Evolutionary conservation across 1,140 invertebrate species (phyloP).

Genomic region (Zaprionus nigranus): DNA sequence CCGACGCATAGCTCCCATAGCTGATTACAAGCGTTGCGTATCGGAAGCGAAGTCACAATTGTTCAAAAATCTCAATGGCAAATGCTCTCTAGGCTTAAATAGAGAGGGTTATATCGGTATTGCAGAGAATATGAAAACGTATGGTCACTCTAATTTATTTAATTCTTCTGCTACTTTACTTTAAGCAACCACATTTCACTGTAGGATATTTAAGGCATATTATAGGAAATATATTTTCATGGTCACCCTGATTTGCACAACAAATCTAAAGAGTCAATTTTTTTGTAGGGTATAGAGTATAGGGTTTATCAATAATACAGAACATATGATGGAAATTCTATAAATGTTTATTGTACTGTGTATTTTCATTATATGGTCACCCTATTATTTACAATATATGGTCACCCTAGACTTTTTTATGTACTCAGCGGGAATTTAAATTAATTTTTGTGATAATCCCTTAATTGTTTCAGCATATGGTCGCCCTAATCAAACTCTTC

Average conservation of each 20-base stretch:
- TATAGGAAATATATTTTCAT: no score
- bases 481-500: neutral
- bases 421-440: no score
- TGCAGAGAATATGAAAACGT: no score
- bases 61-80: constrained; percentile 1
- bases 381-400: neutral
- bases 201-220: no score
- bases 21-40: constrained; percentile 53
- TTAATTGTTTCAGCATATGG: neutral
- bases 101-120: neutral
- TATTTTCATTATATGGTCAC: neutral
- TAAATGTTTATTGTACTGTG: neutral
- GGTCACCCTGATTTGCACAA: no score
- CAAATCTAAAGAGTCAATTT: no score
- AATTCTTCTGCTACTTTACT: no score
- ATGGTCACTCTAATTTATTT: neutral
- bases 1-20: constrained; percentile 52
- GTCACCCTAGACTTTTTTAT: neutral
- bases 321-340: neutral
- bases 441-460: no score
- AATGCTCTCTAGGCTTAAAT: neutral
- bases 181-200: no score
- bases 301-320: neutral
- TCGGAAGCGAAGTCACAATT: constrained; percentile 13
- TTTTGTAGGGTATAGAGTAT: no score